Evolutionary conservation across 2,113 vertebrate genomes (phyloP), one percentile per base, ranked within the genome.

Genomic region (Gymnogyps californianus): DNA sequence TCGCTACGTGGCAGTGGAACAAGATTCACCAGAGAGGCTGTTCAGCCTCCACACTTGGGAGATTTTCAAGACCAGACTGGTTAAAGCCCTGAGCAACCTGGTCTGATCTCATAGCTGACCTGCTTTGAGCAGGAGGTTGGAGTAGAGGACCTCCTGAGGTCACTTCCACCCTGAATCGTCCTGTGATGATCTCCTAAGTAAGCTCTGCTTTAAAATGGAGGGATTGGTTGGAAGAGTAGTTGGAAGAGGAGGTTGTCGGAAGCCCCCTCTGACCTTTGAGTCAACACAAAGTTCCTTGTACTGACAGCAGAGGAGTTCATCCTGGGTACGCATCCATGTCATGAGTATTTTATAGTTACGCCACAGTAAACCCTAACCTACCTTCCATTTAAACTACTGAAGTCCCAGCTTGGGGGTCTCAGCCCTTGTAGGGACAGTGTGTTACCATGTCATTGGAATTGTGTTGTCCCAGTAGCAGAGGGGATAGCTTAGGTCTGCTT

Each of bases 1-100:
- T 70, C 12, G 6, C 8, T 14, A 10, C 0, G 0, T 64, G 59
- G 21, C 44, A 55, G 24, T 21, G 25, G 71, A 64, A 61, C 44
- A 25, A 31, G 61, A 17, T 38, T 83, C 46, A 31, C n/a, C n/a
- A 46, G 81, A 26, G 76, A 29, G 24, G 44, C 49, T 79, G 8
- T 52, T 7, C 25, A 19, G 24, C 29, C 38, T 54, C 76, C 34
- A 12, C 25, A 16, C 59, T 9, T 32, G 32, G 40, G 77, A 25
- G 5, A 12, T 29, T 70, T 69, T 40, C 55, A 32, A 34, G 51
- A 36, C 20, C 6, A 10, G 38, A 5, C 19, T 49, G 38, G 54
- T 38, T 10, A 46, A 59, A 84, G 44, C 51, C 42, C 55, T 24
- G 49, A 54, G 59, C 28, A 49, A 20, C 28, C 19, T 46, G 62